Conservation (phyloP, 1,140 invertebrate genomes). For the Pteromalus puparum region DNA sequence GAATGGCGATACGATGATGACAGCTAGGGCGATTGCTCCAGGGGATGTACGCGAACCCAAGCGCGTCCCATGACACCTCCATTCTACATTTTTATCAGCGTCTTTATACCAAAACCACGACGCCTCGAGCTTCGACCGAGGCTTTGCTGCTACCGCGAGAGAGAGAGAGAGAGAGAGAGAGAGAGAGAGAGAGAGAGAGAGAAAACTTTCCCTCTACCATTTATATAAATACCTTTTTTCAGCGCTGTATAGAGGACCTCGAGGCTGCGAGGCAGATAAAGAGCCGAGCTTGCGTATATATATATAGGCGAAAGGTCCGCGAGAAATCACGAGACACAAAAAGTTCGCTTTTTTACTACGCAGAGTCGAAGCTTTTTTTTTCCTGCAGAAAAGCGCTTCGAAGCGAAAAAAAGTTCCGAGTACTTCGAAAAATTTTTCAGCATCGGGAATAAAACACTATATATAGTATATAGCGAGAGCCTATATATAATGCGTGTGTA, state of each 20-base stretch:
- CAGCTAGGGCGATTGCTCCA: conserved; percentile 43
- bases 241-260: background rate
- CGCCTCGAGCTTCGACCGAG: background rate
- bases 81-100: conserved; percentile 50
- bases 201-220: conserved; percentile 28
- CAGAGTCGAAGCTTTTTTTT: background rate
- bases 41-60: conserved; percentile 42
- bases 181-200: background rate
- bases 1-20: conserved; percentile 47
- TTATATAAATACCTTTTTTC: conserved; percentile 45
- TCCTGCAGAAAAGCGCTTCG: conserved; percentile 15
- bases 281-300: too few relatives aligned
- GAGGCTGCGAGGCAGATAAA: background rate
- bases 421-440: too few relatives aligned
- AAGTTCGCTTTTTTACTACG: background rate
- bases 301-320: background rate
- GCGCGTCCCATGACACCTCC: conserved; percentile 30
- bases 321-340: conserved; percentile 24
- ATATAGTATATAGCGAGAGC: too few relatives aligned
- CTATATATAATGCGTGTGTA: too few relatives aligned
- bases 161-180: background rate
- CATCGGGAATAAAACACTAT: too few relatives aligned
- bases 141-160: conserved; percentile 13
- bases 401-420: too few relatives aligned
- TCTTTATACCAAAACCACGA: conserved; percentile 24